Base-by-base conservation (phyloP, 1,140 invertebrate genomes). In the Macrotrachela quadricornifera region DNA sequence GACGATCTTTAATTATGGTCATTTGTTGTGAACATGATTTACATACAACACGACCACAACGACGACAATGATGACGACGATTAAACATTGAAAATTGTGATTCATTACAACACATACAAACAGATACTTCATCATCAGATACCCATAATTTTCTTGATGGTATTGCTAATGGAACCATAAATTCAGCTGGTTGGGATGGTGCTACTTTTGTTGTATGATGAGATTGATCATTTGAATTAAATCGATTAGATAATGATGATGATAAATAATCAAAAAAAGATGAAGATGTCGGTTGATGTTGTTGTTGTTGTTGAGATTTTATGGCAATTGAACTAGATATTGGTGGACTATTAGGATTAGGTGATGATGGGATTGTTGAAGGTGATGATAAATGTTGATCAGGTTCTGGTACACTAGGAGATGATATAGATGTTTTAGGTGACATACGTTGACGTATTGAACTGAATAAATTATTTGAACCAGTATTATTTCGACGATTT, bases 21-120 rank as follows among this genome's bases (percentile, higher is more conserved):
- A 78, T 75, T 60, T 80, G 77, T 48, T 75, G 72, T 1, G 83
- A 86, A 63, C 84, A 86, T 6, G 74, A 71, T 46, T 75, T 78
- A 65, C 83, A 86, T 10, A 86, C 78, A 1, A 86, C 77, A 37
- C 83, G 72, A 0, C 84, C 84, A 68, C 84, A 87, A 30, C 82
- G 72, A 10, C 84, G 73, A 63, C 84, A 88, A 65, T 88, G 83
- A 65, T 88, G 84, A 37, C 83, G 73, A 36, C 84, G 73, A 59
- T 82, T 83, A 57, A 87, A 81, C 68, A 73, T 71, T 53, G 66
- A 70, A 58, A 74, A 74, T 49, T 59, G 63, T 57, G 71, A 69
- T 42, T 64, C 55, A 48, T 63, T 61, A 59, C 72, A 74, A 36
- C 71, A 61, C 70, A 71, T 72, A 60, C 73, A 74, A 9, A 62